phyloP scores from a whole-genome alignment of 2,113 vertebrate species.

The Pavo muticus region DNA sequence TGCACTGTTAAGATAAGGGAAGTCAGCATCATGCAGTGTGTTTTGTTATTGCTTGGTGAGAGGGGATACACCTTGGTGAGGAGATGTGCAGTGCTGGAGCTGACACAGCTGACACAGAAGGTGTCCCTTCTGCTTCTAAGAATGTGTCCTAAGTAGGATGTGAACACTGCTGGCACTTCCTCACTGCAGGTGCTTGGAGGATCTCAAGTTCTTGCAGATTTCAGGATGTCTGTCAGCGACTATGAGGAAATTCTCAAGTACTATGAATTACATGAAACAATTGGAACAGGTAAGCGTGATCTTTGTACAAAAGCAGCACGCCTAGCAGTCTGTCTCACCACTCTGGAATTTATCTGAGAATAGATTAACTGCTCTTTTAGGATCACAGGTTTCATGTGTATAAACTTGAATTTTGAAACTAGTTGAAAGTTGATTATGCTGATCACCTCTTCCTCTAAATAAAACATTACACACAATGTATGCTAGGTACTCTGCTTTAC shows the following conservation, averaged over 20 bases:
- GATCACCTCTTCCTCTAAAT: background rate
- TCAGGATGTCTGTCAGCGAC: constrained; percentile 61
- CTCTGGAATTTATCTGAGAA: rapidly evolving
- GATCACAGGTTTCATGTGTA: rapidly evolving
- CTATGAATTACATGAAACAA: constrained; percentile 80
- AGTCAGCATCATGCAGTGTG: background rate
- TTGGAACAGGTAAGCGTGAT: constrained; percentile 76
- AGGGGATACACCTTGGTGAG: background rate
- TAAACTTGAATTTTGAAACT: background rate
- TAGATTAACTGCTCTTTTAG: no score
- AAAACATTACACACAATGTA: rapidly evolving
- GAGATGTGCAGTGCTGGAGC: no score
- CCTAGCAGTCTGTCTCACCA: rapidly evolving
- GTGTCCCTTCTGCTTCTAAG: rapidly evolving
- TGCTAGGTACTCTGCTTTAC: rapidly evolving
- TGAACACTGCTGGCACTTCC: rapidly evolving
- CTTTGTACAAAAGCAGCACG: no score
- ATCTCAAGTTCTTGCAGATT: rapidly evolving
- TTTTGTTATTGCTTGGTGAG: no score
- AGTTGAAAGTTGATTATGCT: background rate
- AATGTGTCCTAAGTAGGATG: rapidly evolving
- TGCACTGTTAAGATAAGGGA: background rate
- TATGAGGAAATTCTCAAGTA: constrained; percentile 79
- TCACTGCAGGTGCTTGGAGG: background rate
- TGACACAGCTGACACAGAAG: no score